phyloP scores from a whole-genome alignment of 2,888 invertebrate genomes.

The Hanleya hanleyi region DNA sequence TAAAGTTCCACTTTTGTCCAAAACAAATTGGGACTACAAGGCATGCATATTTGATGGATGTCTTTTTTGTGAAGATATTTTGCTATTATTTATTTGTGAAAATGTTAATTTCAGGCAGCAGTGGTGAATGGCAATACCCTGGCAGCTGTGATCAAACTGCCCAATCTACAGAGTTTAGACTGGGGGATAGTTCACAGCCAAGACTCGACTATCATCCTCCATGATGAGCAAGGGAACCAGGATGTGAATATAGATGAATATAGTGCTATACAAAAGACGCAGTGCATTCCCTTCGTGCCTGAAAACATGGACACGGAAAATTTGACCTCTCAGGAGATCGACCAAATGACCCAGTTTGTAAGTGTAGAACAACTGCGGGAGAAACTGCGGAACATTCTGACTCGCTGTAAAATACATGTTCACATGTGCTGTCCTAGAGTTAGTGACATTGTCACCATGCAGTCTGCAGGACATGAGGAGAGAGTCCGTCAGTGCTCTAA shows the following conservation, averaged over 20 bases:
- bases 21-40: too few species aligned
- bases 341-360: conserved; percentile 35
- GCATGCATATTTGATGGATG: too few species aligned
- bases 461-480: too few species aligned
- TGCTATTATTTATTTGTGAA: background rate
- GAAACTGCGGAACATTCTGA: conserved; percentile 39
- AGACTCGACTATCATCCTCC: conserved; percentile 41
- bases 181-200: conserved; percentile 49
- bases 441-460: too few species aligned
- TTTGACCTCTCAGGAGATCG: conserved; percentile 6
- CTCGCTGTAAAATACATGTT: too few species aligned
- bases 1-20: too few species aligned
- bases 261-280: conserved; percentile 3
- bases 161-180: conserved; percentile 41
- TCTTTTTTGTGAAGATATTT: background rate
- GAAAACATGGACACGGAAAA: conserved; percentile 4
- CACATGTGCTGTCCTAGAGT: too few species aligned
- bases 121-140: conserved; percentile 52
- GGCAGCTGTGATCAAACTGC: conserved; percentile 41
- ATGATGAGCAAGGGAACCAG: conserved; percentile 30
- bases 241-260: background rate
- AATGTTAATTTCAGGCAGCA: conserved; percentile 44
- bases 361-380: conserved; percentile 45
- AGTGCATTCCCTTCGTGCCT: conserved; percentile 45
- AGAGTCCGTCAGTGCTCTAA: too few species aligned